These are phyloP conservation scores for Ceyx melanurus DNA, from an alignment of 2,113 vertebrate species.

Conservation along the genomic window DNA sequence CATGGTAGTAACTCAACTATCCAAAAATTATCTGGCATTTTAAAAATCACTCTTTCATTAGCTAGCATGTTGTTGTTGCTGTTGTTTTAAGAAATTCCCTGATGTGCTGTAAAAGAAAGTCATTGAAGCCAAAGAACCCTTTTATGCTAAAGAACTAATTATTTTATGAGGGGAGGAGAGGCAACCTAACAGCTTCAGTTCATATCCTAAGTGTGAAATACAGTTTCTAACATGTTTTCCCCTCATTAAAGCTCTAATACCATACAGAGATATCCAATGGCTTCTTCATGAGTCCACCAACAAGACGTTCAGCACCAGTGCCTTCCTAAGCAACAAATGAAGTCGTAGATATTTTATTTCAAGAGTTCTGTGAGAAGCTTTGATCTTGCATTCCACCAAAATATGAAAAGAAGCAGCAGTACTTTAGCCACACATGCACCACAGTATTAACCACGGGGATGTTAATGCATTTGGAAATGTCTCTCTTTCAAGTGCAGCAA, in stretches of 20 bases:
- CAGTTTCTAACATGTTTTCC: constrained; percentile 3
- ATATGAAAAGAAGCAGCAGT: constrained; percentile 49
- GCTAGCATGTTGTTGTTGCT: neutral
- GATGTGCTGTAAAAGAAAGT: neutral
- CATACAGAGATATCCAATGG: constrained; percentile 6
- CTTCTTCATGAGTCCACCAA: constrained; percentile 39
- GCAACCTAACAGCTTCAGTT: neutral
- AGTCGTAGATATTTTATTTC: constrained; percentile 46
- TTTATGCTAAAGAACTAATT: neutral
- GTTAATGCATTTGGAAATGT: neutral
- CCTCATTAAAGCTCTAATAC: constrained; percentile 19
- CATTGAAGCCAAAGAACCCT: neutral
- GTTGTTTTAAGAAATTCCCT: constrained; percentile 15
- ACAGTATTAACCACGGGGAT: neutral
- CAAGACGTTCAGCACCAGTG: constrained; percentile 13
- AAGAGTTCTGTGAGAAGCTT: constrained; percentile 50
- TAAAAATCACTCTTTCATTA: constrained; percentile 14
- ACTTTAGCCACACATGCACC: neutral
- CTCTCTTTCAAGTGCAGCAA: neutral
- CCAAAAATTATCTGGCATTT: neutral
- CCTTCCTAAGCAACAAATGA: constrained; percentile 7
- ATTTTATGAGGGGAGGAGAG: neutral
- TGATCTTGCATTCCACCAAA: constrained; percentile 58
- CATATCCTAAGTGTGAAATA: neutral
- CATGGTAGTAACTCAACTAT: neutral